phyloP scores from a whole-genome alignment of 2,797 vertebrate genomes.

The Esox lucius region DNA sequence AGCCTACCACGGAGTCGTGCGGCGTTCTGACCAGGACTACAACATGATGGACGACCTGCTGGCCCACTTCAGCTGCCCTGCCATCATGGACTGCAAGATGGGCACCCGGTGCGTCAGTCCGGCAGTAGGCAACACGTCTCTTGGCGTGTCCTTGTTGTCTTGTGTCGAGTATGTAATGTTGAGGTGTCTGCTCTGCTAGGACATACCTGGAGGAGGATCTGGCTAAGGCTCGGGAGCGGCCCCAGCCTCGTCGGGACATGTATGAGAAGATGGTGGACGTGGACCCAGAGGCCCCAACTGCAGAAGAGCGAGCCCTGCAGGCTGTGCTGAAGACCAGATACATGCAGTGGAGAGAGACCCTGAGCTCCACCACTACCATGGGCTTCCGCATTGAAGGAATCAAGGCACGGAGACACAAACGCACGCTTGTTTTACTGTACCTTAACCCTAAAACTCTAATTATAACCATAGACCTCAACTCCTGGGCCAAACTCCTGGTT shows the following conservation, averaged over 20 bases:
- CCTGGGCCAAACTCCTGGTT: no score
- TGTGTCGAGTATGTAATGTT: neutral
- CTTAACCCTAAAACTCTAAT: no score
- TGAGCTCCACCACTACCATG: conserved; percentile 83
- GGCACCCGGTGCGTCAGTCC: conserved; percentile 77
- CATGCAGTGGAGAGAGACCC: conserved; percentile 89
- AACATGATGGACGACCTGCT: conserved; percentile 88
- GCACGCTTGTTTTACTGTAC: no score
- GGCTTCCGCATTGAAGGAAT: conserved; percentile 89
- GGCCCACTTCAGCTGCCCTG: conserved; percentile 78
- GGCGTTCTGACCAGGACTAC: conserved; percentile 77
- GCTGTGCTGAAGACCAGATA: conserved; percentile 85
- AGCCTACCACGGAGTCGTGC: conserved; percentile 78
- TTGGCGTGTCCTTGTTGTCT: neutral
- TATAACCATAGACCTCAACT: no score
- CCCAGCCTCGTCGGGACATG: conserved; percentile 82
- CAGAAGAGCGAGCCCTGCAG: conserved; percentile 73
- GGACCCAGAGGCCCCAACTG: conserved; percentile 79
- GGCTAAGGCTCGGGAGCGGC: conserved; percentile 71
- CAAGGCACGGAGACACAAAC: conserved; percentile 66
- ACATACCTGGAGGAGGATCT: conserved; percentile 86
- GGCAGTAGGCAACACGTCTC: neutral
- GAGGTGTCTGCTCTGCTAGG: conserved; percentile 49
- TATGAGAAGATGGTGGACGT: conserved; percentile 88
- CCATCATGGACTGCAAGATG: conserved; percentile 93